These are phyloP conservation scores for Pelobates fuscus DNA, from an alignment of 2,113 vertebrate species.

Conservation along the genomic window DNA sequence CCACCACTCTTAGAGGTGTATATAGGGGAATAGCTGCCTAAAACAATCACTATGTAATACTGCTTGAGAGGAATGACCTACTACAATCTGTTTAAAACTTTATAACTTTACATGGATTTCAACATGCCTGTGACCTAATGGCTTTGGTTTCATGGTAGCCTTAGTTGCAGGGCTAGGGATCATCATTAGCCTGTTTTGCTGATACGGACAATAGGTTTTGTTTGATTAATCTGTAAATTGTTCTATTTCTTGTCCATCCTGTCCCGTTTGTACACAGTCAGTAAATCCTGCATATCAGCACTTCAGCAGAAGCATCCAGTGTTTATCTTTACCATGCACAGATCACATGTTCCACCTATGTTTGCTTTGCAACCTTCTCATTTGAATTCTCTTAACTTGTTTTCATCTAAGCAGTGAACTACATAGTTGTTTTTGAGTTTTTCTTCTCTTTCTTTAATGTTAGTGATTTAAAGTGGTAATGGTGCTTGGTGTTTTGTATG, in stretches of 20 bases:
- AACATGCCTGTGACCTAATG: too few relatives aligned
- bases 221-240: slow-evolving; percentile 21
- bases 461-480: too few relatives aligned
- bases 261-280: not conserved
- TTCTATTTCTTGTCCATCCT: slow-evolving; percentile 4
- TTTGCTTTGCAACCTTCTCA: not conserved
- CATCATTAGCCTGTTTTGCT: slow-evolving; percentile 12
- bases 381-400: not conserved
- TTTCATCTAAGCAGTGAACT: too few relatives aligned
- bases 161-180: not conserved
- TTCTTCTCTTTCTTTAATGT: too few relatives aligned
- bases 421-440: too few relatives aligned
- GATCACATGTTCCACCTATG: not conserved
- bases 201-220: slow-evolving; percentile 14
- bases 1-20: too few relatives aligned
- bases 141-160: not conserved
- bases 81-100: too few relatives aligned
- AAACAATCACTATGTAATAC: too few relatives aligned
- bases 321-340: not conserved
- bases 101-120: too few relatives aligned
- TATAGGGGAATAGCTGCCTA: too few relatives aligned
- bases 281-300: slow-evolving; percentile 26
- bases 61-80: too few relatives aligned
- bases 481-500: too few relatives aligned
- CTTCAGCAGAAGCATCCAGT: not conserved